Percentiles rank a stretch among this genome's conserved stretches.
Conservation (phyloP, 2,113 vertebrate species). For the Poeciliopsis prolifica region DNA sequence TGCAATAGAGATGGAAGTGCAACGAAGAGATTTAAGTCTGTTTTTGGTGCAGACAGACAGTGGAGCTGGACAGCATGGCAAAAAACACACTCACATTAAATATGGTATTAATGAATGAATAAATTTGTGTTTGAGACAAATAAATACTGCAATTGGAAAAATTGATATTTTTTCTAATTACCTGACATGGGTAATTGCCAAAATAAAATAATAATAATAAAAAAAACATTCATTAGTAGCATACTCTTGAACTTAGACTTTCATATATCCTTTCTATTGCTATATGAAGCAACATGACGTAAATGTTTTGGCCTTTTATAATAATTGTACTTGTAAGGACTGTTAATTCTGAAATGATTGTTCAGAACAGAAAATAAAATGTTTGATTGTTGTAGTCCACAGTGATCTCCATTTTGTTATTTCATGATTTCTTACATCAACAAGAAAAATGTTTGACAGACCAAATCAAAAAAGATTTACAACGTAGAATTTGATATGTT, state of each 20-base stretch:
- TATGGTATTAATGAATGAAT: conserved; percentile 59
- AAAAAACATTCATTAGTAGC: conserved; percentile 70
- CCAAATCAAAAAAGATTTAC: background rate
- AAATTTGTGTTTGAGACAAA: conserved; percentile 63
- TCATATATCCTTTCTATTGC: conserved; percentile 78
- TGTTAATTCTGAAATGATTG: conserved; percentile 77
- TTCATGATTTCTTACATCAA: conserved; percentile 5
- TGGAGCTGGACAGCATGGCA: conserved; percentile 46
- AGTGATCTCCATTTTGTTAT: conserved; percentile 55
- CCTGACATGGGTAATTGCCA: conserved; percentile 56
- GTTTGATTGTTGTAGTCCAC: conserved; percentile 71
- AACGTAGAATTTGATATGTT: background rate
- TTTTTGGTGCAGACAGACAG: conserved; percentile 28
- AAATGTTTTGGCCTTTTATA: conserved; percentile 75
- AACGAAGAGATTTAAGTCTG: conserved; percentile 28
- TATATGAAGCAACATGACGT: conserved; percentile 58
- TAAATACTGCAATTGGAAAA: conserved; percentile 42
- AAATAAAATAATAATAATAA: background rate
- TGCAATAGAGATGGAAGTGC: conserved; percentile 24
- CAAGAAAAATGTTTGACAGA: background rate
- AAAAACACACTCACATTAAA: conserved; percentile 45
- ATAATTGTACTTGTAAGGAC: conserved; percentile 69
- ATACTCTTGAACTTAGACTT: conserved; percentile 78
- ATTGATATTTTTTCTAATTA: too few species aligned
- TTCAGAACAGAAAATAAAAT: conserved; percentile 79